A percentile compares a stretch with the other conserved stretches of the same genome.
phyloP scores from a whole-genome alignment of 2,113 vertebrate genomes.

The Equus przewalskii region DNA sequence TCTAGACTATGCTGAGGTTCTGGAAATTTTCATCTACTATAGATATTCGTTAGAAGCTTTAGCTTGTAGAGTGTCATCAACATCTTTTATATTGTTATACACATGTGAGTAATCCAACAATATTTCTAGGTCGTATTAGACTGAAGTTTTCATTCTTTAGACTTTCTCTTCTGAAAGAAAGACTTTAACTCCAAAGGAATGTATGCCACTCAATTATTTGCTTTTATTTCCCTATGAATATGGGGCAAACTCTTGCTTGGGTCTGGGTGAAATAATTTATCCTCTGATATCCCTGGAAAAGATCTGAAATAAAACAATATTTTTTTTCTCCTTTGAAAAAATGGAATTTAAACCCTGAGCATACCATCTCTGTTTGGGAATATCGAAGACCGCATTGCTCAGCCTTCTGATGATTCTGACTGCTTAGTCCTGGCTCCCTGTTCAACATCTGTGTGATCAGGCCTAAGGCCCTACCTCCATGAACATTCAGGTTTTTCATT shows the following conservation, averaged over 20 bases:
- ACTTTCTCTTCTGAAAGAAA: constrained; percentile 41
- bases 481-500: not conserved
- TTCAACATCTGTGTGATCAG: not conserved
- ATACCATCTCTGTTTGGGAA: not conserved
- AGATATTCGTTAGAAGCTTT: not conserved
- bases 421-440: not conserved
- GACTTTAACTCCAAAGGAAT: not conserved
- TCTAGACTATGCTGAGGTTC: not conserved
- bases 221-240: constrained; percentile 37
- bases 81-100: not conserved
- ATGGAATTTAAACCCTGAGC: not conserved
- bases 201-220: not conserved
- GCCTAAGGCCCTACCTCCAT: fast-evolving
- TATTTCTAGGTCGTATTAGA: not conserved
- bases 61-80: not conserved
- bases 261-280: constrained; percentile 35
- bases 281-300: constrained; percentile 9
- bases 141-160: not conserved
- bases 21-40: not conserved
- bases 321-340: not conserved
- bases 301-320: not conserved
- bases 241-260: not conserved
- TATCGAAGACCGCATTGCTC: not conserved
- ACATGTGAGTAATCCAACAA: not conserved
- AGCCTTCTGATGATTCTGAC: not conserved